Evolutionary conservation across 1,140 invertebrate species (phyloP).

Genomic region (Drosophila tsacasi): DNA sequence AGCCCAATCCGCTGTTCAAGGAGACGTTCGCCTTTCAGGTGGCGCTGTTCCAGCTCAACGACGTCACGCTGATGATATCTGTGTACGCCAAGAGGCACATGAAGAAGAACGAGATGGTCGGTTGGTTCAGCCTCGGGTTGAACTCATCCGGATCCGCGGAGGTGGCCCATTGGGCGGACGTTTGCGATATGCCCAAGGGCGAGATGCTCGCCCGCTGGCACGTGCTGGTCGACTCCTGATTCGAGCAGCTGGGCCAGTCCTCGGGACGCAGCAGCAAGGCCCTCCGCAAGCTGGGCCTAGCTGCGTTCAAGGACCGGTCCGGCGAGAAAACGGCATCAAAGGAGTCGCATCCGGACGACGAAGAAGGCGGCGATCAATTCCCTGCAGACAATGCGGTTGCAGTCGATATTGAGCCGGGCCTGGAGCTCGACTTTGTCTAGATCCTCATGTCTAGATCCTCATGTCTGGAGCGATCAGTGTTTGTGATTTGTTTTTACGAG

Average conservation of each 20-base stretch:
- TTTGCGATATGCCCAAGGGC: slow-evolving; percentile 87
- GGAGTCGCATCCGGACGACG: slow-evolving; percentile 44
- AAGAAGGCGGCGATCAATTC: slow-evolving; percentile 41
- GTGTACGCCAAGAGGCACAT: slow-evolving; percentile 96
- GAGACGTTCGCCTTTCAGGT: slow-evolving; percentile 99
- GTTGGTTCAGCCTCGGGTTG: slow-evolving; percentile 96
- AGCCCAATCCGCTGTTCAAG: slow-evolving; percentile 97
- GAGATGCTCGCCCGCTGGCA: slow-evolving; percentile 88
- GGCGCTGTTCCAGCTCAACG: slow-evolving; percentile 97
- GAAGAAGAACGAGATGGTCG: slow-evolving; percentile 98
- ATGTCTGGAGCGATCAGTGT: slow-evolving; percentile 28
- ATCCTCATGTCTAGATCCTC: not conserved
- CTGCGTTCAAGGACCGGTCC: slow-evolving; percentile 79
- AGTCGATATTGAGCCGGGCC: slow-evolving; percentile 79
- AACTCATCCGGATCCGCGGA: slow-evolving; percentile 97
- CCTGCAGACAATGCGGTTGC: slow-evolving; percentile 74
- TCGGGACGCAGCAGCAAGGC: slow-evolving; percentile 73
- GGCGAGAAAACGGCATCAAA: slow-evolving; percentile 63
- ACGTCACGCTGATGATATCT: slow-evolving; percentile 97
- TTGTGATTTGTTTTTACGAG: slow-evolving; percentile 63
- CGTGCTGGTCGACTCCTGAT: slow-evolving; percentile 87
- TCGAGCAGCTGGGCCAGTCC: slow-evolving; percentile 84
- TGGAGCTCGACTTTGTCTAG: slow-evolving; percentile 83
- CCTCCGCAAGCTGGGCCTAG: slow-evolving; percentile 67
- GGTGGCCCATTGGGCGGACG: slow-evolving; percentile 97